Conservation (phyloP, 2,113 vertebrate species). For the Cololabis saira region DNA sequence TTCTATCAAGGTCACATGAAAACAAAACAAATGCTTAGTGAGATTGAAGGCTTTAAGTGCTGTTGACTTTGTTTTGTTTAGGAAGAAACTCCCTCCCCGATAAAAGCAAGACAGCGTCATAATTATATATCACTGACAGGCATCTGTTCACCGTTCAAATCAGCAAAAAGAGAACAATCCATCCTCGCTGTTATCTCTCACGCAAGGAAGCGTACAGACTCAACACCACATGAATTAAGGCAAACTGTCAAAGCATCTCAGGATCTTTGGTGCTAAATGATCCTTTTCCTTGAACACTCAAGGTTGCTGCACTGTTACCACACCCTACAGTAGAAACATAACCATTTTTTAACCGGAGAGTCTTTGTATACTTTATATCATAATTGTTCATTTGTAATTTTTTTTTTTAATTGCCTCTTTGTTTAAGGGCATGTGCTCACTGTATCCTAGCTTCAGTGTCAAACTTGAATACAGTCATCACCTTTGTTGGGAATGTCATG, state of each 20-base stretch:
- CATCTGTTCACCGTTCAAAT: slow-evolving; percentile 43
- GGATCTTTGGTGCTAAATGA: slow-evolving; percentile 72
- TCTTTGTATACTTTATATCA: slow-evolving; percentile 82
- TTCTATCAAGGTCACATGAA: slow-evolving; percentile 8
- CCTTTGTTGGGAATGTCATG: slow-evolving; percentile 21
- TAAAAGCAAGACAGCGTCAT: not conserved
- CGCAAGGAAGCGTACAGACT: slow-evolving; percentile 51
- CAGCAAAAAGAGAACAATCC: slow-evolving; percentile 1
- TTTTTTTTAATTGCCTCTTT: slow-evolving; percentile 75
- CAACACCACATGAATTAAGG: slow-evolving; percentile 31
- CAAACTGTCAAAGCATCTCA: slow-evolving; percentile 40
- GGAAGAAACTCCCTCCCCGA: not conserved
- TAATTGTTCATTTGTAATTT: slow-evolving; percentile 71
- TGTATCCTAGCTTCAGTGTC: slow-evolving; percentile 81
- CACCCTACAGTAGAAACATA: slow-evolving; percentile 71
- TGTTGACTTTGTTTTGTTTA: slow-evolving; percentile 57
- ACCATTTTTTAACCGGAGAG: slow-evolving; percentile 82
- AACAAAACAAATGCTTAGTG: slow-evolving; percentile 37
- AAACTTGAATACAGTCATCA: slow-evolving; percentile 82
- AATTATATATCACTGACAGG: slow-evolving; percentile 16
- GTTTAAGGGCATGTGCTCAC: slow-evolving; percentile 78
- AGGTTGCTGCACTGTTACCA: slow-evolving; percentile 80
- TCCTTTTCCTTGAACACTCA: slow-evolving; percentile 58
- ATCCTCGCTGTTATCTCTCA: slow-evolving; percentile 17
- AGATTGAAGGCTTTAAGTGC: slow-evolving; percentile 65